These are phyloP conservation scores for Luperina nickerlii DNA, from an alignment of 2,888 invertebrate genomes.

Conservation along the genomic window DNA sequence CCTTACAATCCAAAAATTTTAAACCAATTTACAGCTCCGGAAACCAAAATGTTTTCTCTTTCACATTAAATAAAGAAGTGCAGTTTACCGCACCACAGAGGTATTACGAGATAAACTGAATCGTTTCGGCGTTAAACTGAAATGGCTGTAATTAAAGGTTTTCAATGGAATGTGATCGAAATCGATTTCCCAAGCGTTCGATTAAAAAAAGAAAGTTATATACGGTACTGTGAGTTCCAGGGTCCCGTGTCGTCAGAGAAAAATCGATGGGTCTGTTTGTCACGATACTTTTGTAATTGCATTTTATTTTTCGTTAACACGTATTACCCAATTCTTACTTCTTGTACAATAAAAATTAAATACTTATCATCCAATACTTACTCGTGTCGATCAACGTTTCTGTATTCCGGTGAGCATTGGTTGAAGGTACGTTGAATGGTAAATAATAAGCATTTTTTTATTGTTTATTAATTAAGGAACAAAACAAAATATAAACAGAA, in stretches of 20 bases:
- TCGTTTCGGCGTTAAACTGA: constrained; percentile 20
- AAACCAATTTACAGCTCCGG: background rate
- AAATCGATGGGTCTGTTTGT: background rate
- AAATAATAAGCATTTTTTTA: no score
- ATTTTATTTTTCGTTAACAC: background rate
- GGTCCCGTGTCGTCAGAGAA: background rate
- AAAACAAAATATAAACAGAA: no score
- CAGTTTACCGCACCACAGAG: constrained; percentile 24
- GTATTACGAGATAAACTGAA: constrained; percentile 36
- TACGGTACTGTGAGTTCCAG: background rate
- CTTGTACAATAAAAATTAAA: no score
- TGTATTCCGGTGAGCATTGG: background rate
- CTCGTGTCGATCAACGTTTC: background rate
- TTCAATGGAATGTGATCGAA: constrained; percentile 40
- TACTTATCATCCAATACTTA: background rate
- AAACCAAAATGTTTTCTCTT: background rate
- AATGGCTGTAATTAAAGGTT: constrained; percentile 38
- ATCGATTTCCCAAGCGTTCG: constrained; percentile 16
- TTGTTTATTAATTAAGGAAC: no score
- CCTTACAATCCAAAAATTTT: background rate
- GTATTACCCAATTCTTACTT: background rate
- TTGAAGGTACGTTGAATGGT: background rate
- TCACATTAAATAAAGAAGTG: constrained; percentile 16
- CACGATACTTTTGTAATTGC: background rate
- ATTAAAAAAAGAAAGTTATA: constrained; percentile 6